Evolutionary conservation across 2,888 invertebrate genomes (phyloP).

Genomic region (Dicyrtoma fusca): DNA sequence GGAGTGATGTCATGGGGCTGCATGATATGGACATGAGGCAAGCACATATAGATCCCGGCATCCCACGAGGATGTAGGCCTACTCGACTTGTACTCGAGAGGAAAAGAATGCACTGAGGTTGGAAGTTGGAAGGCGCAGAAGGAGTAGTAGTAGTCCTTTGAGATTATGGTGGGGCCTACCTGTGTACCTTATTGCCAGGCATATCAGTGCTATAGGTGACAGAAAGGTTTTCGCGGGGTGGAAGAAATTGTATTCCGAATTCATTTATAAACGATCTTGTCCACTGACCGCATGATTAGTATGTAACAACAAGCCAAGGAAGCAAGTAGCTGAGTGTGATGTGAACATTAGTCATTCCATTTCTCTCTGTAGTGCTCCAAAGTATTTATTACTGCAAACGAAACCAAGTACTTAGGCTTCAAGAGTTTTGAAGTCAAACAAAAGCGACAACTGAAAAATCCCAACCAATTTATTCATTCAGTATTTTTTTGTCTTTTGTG

Average conservation of each 20-base stretch:
- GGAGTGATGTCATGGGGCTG: conserved; percentile 40
- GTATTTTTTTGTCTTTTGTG: no score
- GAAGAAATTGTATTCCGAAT: conserved; percentile 16
- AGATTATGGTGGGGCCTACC: conserved; percentile 12
- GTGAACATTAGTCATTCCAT: conserved; percentile 38
- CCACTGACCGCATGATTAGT: conserved; percentile 38
- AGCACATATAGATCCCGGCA: background rate
- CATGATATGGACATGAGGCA: background rate
- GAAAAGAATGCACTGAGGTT: background rate
- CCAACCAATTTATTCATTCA: background rate
- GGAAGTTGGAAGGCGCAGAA: conserved; percentile 11
- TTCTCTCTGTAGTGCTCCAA: no score
- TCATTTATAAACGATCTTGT: conserved; percentile 37
- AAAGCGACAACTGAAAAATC: background rate
- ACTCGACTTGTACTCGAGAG: background rate
- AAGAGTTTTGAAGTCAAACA: conserved; percentile 1
- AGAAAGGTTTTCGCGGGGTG: conserved; percentile 17
- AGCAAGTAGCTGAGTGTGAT: conserved; percentile 30
- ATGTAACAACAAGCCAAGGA: conserved; percentile 32
- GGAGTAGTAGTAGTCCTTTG: conserved; percentile 22
- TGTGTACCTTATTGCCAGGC: conserved; percentile 14
- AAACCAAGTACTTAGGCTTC: background rate
- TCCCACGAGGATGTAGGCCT: conserved; percentile 17
- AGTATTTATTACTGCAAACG: no score
- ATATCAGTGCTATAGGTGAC: background rate